Base-by-base conservation (phyloP, 1,140 invertebrate genomes). In the Pseudomyrmex flavicornis region DNA sequence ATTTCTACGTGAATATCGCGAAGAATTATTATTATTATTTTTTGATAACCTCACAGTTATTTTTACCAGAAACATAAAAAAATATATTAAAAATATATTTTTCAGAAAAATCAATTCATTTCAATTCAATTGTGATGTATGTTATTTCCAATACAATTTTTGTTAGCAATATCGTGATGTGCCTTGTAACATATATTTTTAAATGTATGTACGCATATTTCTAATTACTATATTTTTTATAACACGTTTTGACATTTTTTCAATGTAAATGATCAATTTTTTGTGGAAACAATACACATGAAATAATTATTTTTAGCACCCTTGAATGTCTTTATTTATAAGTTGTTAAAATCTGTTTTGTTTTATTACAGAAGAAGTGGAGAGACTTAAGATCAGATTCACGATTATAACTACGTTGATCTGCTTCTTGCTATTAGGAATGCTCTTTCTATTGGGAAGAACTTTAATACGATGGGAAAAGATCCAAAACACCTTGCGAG, bases 401-500 rank as follows among this genome's bases (percentile, higher is more conserved):
- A 89, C 80, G 22, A 69, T 89, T 1, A 80, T 91, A 0, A 69
- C 91, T 20, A 72, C 85, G 2, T 59, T 93, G 1, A 92, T 90
- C 1, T 74, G 89, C n/a, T 3, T 93, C 13, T 83, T 89, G 0
- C 59, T 91, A 5, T 44, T 91, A 0, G 87, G 77, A 2, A 84
- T 91, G 0, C 2, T 91, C 0, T 83, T 87, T 62, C 83, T 92
- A 5, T 15, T 88, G 3, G 82, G 66, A 13, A 85, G 68, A 46
- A 89, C 83, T 1, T 88, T 92, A 13, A 8, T 91, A 7, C 86
- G 85, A 52, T 88, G 90, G 88, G 86, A 90, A 9, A 92, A 88
- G 52, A 79, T 91, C 10, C 85, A 86, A 52, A 85, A 73, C 26
- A 83, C 85, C 2, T 52, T 90, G 3, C 83, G 76, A 10, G 90